Evolutionary conservation across 2,113 vertebrate genomes (phyloP), one percentile per base, ranked within the genome.

Genomic region (Pagrus major): DNA sequence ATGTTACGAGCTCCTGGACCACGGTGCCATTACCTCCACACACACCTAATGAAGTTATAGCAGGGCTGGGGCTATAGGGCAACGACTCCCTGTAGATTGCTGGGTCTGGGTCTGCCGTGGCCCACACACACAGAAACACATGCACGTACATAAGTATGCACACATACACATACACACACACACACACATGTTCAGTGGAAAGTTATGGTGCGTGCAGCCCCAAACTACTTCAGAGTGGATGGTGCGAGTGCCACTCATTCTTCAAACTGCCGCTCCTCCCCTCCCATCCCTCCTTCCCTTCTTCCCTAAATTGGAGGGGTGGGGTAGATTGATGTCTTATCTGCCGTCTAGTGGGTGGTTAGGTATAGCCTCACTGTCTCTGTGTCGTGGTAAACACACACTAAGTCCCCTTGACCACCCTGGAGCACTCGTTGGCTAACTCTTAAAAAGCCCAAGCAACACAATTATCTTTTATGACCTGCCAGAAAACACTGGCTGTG

Each of bases 391-490:
- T 90, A 92, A 92, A 91, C 86, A 80, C 78, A 87, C 87, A 83
- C 66, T 81, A 88, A 80, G 88, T 89, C 84, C 79, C 71, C 70
- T 86, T 90, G 93, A 91, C 93, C 92, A 91, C 93, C 93, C 91
- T 44, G 84, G 88, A 92, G 90, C 85, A 89, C 90, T 93, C 60
- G 77, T 86, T 91, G 91, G 88, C 76, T 81, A 76, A 88, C 88
- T 92, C 92, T 94, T 94, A 93, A 94, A 94, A 93, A 93, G 90
- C 88, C 91, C 93, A 94, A 93, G 92, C 94, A 91, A 91, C 59
- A 31, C 92, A 94, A 93, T 95, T 95, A 95, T 94, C 94, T 95
- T 96, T 95, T 95, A 96, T 78, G 94, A 95, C 92, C 94, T 95
- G 94, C 83, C 87, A 93, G 93, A 93, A 93, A 93, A 90, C 89